Evolutionary conservation across 2,113 vertebrate species (phyloP).

Genomic region (Hucho hucho): DNA sequence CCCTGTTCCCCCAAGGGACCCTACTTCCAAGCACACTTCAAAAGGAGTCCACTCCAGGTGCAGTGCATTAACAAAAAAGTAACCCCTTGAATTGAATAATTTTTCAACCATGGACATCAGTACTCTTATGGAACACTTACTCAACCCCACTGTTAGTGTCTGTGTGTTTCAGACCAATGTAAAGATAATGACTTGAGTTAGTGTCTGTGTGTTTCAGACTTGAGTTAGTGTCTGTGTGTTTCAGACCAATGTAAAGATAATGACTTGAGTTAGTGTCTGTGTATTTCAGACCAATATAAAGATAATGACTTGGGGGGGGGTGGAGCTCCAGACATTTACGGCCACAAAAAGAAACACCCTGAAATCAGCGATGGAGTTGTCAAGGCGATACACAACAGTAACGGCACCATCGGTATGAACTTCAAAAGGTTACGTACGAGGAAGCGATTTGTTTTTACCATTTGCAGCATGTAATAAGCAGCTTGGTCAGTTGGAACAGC

Average conservation of each 20-base stretch:
- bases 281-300: too few species aligned
- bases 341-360: constrained; percentile 6
- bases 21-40: constrained; percentile 3
- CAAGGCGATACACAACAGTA: neutral
- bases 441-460: constrained; percentile 39
- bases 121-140: neutral
- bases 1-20: constrained; percentile 15
- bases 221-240: too few species aligned
- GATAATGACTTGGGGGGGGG: too few species aligned
- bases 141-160: too few species aligned
- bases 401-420: neutral
- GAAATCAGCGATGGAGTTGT: constrained; percentile 16
- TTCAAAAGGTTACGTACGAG: constrained; percentile 20
- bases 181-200: too few species aligned
- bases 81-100: neutral
- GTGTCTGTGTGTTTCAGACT: too few species aligned
- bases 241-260: too few species aligned
- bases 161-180: too few species aligned
- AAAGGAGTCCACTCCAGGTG: neutral
- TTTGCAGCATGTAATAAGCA: constrained; percentile 43
- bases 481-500: constrained; percentile 20
- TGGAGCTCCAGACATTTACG: constrained; percentile 22
- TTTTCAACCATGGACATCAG: neutral
- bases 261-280: too few species aligned
- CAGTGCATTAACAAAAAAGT: neutral